Evolutionary conservation across 2,888 invertebrate species (phyloP).

Genomic region (Acleris emargana): DNA sequence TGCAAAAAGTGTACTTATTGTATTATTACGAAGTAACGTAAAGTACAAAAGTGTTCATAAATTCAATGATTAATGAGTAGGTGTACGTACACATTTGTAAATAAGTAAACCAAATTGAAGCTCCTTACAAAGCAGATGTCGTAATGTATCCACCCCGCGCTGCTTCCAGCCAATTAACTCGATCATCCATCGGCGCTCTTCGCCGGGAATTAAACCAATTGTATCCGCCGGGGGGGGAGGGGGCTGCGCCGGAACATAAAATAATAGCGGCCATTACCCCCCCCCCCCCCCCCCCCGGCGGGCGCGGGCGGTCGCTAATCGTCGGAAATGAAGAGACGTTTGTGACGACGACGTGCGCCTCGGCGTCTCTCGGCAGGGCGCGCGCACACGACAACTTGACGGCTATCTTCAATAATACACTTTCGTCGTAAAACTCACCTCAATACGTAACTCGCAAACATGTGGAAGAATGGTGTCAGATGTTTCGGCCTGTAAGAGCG

Average conservation of each 20-base stretch:
- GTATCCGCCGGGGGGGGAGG: constrained; percentile 24
- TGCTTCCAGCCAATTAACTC: constrained; percentile 54
- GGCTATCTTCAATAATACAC: too few species aligned
- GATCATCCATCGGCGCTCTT: constrained; percentile 32
- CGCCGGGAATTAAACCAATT: constrained; percentile 35
- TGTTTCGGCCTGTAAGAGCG: too few species aligned
- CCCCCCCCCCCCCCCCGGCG: constrained; percentile 4
- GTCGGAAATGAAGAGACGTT: constrained; percentile 46
- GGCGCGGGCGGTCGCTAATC: constrained; percentile 45
- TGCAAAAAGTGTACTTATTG: too few species aligned
- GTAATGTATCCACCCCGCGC: constrained; percentile 40
- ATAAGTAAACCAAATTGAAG: too few species aligned
- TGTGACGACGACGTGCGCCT: constrained; percentile 46
- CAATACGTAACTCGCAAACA: too few species aligned
- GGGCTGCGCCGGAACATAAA: constrained; percentile 32
- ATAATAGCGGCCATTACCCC: constrained; percentile 35
- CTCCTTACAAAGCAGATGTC: constrained; percentile 34
- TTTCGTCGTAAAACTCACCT: too few species aligned
- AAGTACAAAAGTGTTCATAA: too few species aligned
- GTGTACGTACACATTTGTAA: too few species aligned
- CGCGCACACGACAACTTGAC: background rate
- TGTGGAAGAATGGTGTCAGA: too few species aligned
- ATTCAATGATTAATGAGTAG: too few species aligned
- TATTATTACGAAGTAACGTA: too few species aligned
- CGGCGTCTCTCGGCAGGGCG: background rate